Conservation (phyloP, 2,113 vertebrate species). For the Centrocercus urophasianus region DNA sequence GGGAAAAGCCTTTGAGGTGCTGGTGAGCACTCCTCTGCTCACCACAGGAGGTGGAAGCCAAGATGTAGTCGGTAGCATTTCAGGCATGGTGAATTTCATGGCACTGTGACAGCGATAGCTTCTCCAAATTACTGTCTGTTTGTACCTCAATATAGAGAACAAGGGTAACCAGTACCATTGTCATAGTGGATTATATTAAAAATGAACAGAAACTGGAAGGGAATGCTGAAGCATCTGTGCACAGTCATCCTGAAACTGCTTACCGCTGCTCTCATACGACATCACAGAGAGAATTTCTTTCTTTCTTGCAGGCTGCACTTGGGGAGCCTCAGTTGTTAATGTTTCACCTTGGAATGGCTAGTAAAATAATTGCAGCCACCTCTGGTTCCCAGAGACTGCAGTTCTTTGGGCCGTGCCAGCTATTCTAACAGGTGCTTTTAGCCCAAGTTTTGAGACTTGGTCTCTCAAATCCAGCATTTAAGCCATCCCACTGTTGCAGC, state of each 20-base stretch:
- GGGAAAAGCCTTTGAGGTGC: neutral
- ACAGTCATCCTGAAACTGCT: neutral
- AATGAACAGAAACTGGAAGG: neutral
- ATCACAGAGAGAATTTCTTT: neutral
- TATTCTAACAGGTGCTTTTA: neutral
- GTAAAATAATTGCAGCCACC: neutral
- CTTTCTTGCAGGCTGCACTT: neutral
- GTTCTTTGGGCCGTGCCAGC: neutral
- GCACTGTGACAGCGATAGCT: neutral
- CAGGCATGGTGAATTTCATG: rapidly evolving
- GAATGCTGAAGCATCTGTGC: neutral
- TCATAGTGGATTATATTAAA: neutral
- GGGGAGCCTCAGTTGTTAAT: neutral
- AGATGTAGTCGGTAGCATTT: rapidly evolving
- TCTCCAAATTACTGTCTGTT: neutral
- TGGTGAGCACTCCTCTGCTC: neutral
- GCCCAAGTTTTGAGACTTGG: neutral
- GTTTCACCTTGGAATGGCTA: neutral
- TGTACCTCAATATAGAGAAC: neutral
- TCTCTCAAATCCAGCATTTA: neutral
- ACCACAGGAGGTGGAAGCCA: rapidly evolving
- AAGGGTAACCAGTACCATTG: neutral
- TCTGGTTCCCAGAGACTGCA: neutral
- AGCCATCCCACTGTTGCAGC: neutral
- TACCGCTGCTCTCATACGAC: neutral